Evolutionary conservation across 2,797 vertebrate genomes (phyloP), one percentile per base, ranked within the genome.

Genomic region (Gobionotothen gibberifrons): DNA sequence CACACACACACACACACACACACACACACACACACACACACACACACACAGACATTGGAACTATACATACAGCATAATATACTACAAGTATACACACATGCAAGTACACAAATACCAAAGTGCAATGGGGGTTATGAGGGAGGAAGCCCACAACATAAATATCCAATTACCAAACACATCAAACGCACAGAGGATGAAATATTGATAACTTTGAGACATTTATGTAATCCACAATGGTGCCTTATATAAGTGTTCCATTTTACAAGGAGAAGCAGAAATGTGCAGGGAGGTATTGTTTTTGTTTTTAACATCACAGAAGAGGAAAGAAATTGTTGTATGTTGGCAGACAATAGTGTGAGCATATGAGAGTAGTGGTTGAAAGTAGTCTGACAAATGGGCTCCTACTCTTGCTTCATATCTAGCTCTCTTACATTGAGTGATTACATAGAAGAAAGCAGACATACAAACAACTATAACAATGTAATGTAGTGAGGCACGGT

Each of bases 171-270:
- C 76, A 92, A 92, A 93, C 90, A 93, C 91, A 93, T 93, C 92
- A 93, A 93, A 93, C 87, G 86, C 89, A 93, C 89, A 89, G 87
- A 87, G 83, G 85, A 93, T 94, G 83, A 94, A 95, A 95, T 93
- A 95, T 94, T 93, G 91, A 95, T 94, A 90, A 92, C 89, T 87
- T 86, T 86, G 85, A 93, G 88, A 90, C 83, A 90, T 93, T 94
- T 94, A 95, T 89, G 89, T 94, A 94, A 94, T 92, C 85, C 90
- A 91, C 92, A 90, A 92, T 89, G 88, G 90, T 84, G 89, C 69
- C 89, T 95, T 94, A 94, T 90, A 88, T 94, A 94, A 94, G 92
- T 86, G 93, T 79, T 94, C 90, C 84, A 94, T 87, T 82, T 94
- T 94, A 86, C 73, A 82, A 85, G 82, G 76, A 81, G 81, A 81